Conservation (phyloP, 1,140 invertebrate species). For the Brachionus angularis region DNA sequence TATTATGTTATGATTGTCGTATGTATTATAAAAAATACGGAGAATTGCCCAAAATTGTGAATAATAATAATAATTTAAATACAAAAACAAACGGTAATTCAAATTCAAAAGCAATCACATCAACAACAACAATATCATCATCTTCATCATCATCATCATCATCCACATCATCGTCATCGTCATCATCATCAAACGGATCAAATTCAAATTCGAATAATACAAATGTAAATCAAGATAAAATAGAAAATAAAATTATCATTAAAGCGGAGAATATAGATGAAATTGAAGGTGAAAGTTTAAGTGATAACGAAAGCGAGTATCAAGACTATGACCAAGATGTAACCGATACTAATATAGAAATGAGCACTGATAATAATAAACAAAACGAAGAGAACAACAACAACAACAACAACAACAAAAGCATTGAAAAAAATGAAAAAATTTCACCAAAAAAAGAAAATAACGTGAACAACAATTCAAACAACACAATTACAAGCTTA, state of each 20-base stretch:
- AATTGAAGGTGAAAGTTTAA: background rate
- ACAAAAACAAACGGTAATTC: background rate
- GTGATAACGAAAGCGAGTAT: constrained; percentile 23
- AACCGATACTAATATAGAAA: constrained; percentile 27
- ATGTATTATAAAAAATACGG: constrained; percentile 77
- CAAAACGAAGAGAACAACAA: background rate
- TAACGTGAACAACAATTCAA: too few relatives aligned
- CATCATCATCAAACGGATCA: too few relatives aligned
- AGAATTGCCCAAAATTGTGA: constrained; percentile 62
- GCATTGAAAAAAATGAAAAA: background rate
- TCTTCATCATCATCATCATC: too few relatives aligned
- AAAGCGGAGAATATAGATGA: too few relatives aligned
- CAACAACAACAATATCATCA: background rate
- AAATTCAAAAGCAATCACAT: background rate
- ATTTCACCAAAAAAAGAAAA: too few relatives aligned
- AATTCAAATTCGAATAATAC: background rate
- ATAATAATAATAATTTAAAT: background rate
- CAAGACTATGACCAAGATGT: constrained; percentile 31
- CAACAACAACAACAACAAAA: background rate
- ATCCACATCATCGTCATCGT: too few relatives aligned
- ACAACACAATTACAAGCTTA: background rate
- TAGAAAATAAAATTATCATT: too few relatives aligned
- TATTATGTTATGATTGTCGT: constrained; percentile 76
- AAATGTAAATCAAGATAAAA: background rate
- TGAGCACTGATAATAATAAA: constrained; percentile 4